Conservation (phyloP, 2,797 vertebrate species). For the Sebastes minor region DNA sequence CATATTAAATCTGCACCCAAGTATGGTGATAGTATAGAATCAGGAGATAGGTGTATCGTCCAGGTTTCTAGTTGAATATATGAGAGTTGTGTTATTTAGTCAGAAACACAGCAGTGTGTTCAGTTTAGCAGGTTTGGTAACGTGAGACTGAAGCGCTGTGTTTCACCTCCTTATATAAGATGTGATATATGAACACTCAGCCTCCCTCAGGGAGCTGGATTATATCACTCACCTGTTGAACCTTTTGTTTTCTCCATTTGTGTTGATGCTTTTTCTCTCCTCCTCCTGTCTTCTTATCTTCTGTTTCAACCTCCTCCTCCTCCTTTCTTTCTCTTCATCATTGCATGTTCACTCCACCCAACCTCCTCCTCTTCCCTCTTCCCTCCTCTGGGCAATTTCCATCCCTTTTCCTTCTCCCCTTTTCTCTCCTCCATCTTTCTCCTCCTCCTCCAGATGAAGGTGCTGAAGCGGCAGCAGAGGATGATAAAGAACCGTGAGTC, state of each 20-base stretch:
- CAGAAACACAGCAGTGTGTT: background rate
- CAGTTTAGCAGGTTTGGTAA: background rate
- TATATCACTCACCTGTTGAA: background rate
- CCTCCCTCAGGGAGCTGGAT: background rate
- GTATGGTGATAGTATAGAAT: no score
- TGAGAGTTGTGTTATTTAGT: background rate
- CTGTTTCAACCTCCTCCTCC: background rate
- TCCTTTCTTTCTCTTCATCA: background rate
- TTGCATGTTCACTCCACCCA: background rate
- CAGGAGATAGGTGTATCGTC: no score
- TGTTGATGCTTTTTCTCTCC: background rate
- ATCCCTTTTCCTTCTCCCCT: no score
- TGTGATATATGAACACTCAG: background rate
- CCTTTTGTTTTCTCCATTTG: rapidly evolving
- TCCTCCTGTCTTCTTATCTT: background rate
- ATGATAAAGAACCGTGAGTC: slow-evolving; percentile 97
- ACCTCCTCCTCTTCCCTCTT: background rate
- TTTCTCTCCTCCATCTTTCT: background rate
- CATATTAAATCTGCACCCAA: no score
- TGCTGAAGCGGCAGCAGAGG: slow-evolving; percentile 92
- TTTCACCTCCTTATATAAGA: background rate
- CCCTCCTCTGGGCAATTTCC: no score
- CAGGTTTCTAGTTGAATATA: background rate
- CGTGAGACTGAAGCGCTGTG: background rate
- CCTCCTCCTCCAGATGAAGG: slow-evolving; percentile 82